These are phyloP conservation scores for Pseudolaguvia tuberculata DNA, from an alignment of 2,113 vertebrate species.

Conservation along the genomic window DNA sequence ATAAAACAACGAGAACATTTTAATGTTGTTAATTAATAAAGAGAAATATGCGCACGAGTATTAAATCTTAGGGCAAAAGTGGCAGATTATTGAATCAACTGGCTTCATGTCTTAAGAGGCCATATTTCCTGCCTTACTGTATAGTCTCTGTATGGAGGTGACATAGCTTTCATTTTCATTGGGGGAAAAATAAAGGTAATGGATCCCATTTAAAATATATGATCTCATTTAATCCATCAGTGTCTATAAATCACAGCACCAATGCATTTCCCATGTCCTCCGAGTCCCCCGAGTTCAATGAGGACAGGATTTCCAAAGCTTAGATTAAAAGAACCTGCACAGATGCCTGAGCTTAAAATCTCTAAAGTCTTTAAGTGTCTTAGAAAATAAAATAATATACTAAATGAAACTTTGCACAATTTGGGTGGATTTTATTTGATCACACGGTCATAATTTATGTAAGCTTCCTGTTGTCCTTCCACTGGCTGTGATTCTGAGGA, in stretches of 20 bases:
- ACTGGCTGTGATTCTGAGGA: not conserved
- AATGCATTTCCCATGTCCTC: not conserved
- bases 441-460: not conserved
- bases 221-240: constrained; percentile 65
- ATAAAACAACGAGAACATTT: too few relatives aligned
- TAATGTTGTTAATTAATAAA: not conserved
- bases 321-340: too few relatives aligned
- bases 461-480: not conserved
- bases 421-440: not conserved
- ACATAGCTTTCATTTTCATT: constrained; percentile 54
- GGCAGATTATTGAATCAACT: constrained; percentile 60
- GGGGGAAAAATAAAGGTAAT: constrained; percentile 63
- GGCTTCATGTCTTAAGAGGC: constrained; percentile 50
- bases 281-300: too few relatives aligned
- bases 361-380: not conserved
- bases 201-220: constrained; percentile 56
- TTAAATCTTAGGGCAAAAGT: constrained; percentile 29
- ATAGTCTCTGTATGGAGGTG: constrained; percentile 58
- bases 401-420: not conserved
- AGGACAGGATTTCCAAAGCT: too few relatives aligned
- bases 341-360: not conserved
- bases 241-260: constrained; percentile 43
- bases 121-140: constrained; percentile 65
- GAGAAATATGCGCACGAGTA: constrained; percentile 26
- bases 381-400: not conserved